Conservation (phyloP, 2,888 invertebrate genomes). For the Platycheirus albimanus region DNA sequence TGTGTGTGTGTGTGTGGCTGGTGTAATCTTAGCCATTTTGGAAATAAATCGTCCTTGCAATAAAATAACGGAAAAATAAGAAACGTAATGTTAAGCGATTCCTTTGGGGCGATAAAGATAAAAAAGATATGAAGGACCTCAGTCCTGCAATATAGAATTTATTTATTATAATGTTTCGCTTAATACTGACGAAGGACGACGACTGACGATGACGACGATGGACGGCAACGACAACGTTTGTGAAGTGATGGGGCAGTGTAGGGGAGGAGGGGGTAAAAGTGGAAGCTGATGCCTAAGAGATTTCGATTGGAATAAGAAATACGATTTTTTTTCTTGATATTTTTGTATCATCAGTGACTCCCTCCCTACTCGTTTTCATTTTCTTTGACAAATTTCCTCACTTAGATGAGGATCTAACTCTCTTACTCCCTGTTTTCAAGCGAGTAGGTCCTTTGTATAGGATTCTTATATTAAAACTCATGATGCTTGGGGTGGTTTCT, state of each 20-base stretch:
- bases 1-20: too few species aligned
- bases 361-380: slow-evolving; percentile 41
- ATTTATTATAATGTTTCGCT: slow-evolving; percentile 65
- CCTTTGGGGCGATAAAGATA: slow-evolving; percentile 67
- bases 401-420: slow-evolving; percentile 25
- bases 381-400: slow-evolving; percentile 60
- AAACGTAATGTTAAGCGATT: slow-evolving; percentile 69
- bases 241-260: background rate
- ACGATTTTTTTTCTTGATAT: slow-evolving; percentile 5
- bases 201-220: background rate
- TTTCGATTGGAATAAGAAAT: slow-evolving; percentile 52
- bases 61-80: slow-evolving; percentile 41
- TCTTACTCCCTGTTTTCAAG: too few species aligned
- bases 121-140: slow-evolving; percentile 62
- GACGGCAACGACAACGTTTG: slow-evolving; percentile 3
- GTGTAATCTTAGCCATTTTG: slow-evolving; percentile 62
- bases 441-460: slow-evolving; percentile 29
- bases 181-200: too few species aligned
- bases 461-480: slow-evolving; percentile 41
- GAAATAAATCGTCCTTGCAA: slow-evolving; percentile 71
- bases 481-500: slow-evolving; percentile 38
- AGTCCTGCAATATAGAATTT: slow-evolving; percentile 55
- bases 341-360: background rate
- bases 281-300: slow-evolving; percentile 21
- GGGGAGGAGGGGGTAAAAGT: background rate